These are phyloP conservation scores for Clarias fuscus DNA, from an alignment of 2,797 vertebrate genomes.

Conservation along the genomic window DNA sequence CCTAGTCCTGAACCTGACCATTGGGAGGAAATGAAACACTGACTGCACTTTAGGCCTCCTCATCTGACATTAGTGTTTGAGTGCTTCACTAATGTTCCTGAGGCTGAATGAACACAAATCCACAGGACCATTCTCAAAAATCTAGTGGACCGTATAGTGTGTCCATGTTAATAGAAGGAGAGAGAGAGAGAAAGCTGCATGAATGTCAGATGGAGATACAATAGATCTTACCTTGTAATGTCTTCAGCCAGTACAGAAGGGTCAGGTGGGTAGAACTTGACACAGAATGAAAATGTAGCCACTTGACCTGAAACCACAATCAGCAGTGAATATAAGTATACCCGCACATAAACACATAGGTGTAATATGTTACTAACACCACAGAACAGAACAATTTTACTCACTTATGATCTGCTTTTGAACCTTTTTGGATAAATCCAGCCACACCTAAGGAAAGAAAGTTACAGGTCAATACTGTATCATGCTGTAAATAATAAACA, in stretches of 20 bases:
- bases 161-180: background rate
- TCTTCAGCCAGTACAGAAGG: constrained; percentile 93
- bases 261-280: constrained; percentile 97
- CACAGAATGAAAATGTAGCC: constrained; percentile 90
- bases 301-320: constrained; percentile 75
- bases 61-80: background rate
- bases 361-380: background rate
- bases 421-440: constrained; percentile 93
- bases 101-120: background rate
- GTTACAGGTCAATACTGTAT: background rate
- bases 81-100: background rate
- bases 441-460: constrained; percentile 81
- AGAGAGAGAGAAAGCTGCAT: background rate
- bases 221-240: constrained; percentile 84
- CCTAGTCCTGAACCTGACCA: background rate
- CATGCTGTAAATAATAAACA: background rate
- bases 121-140: too few relatives aligned
- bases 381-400: constrained; percentile 29
- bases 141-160: background rate
- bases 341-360: background rate
- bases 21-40: background rate
- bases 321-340: background rate
- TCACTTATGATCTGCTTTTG: constrained; percentile 88
- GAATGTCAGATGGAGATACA: background rate
- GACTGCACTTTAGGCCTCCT: background rate